Conservation (phyloP, 2,888 invertebrate species). For the Archips crataeganus region DNA sequence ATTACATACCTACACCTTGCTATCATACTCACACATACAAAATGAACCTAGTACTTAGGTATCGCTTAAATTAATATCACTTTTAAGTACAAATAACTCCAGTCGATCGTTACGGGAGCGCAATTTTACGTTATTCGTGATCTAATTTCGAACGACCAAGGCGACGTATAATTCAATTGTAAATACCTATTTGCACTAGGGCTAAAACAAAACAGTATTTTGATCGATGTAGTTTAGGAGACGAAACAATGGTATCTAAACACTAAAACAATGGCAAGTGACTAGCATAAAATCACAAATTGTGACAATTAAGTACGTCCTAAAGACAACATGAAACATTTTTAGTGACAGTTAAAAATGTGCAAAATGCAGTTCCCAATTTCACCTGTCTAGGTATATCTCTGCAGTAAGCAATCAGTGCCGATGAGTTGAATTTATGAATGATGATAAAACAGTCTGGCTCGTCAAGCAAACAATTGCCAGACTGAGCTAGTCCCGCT, state of each 20-base stretch:
- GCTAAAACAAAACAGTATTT: slow-evolving; percentile 6
- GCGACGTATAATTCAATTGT: slow-evolving; percentile 46
- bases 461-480: not conserved
- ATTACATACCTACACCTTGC: slow-evolving; percentile 49
- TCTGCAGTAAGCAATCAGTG: slow-evolving; percentile 23
- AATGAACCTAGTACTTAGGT: slow-evolving; percentile 72
- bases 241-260: slow-evolving; percentile 24
- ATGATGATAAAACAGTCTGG: not conserved
- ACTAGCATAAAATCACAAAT: slow-evolving; percentile 66
- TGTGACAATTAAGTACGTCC: slow-evolving; percentile 15
- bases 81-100: slow-evolving; percentile 69
- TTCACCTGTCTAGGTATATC: slow-evolving; percentile 20
- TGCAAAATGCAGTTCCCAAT: slow-evolving; percentile 33
- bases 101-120: slow-evolving; percentile 28
- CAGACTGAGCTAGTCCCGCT: slow-evolving; percentile 80
- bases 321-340: slow-evolving; percentile 20
- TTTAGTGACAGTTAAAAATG: slow-evolving; percentile 16
- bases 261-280: slow-evolving; percentile 46
- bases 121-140: slow-evolving; percentile 50
- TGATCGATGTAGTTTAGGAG: slow-evolving; percentile 1
- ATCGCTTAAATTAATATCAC: slow-evolving; percentile 84
- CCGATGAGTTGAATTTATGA: not conserved
- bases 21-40: slow-evolving; percentile 66
- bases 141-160: slow-evolving; percentile 52
- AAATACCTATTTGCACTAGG: slow-evolving; percentile 42